These are phyloP conservation scores for Varanus komodoensis DNA, from an alignment of 2,113 vertebrate genomes.

Conservation along the genomic window DNA sequence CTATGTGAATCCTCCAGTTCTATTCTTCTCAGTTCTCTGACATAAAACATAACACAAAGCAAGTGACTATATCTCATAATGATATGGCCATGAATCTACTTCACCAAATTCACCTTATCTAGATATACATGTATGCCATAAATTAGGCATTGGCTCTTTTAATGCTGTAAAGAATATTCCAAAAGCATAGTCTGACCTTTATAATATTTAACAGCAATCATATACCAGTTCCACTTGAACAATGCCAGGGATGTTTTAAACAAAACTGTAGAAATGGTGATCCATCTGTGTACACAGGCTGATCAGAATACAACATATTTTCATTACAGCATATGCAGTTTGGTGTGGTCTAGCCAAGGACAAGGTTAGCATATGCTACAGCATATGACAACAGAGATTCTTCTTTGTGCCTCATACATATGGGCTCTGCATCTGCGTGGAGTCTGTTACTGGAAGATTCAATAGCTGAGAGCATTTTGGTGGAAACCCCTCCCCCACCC, in stretches of 20 bases:
- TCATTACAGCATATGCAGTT: background rate
- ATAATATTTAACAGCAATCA: constrained; percentile 16
- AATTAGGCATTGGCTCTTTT: background rate
- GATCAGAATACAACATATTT: background rate
- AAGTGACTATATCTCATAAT: background rate
- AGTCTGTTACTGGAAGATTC: too few relatives aligned
- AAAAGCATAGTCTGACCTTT: constrained; percentile 20
- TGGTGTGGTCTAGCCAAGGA: background rate
- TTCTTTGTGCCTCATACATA: background rate
- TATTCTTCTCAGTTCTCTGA: constrained; percentile 21
- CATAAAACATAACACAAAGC: constrained; percentile 1
- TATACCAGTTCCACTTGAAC: constrained; percentile 15
- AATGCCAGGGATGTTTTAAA: constrained; percentile 21
- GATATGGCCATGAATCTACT: background rate
- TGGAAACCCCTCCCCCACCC: too few relatives aligned
- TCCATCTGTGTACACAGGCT: background rate
- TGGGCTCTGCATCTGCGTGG: too few relatives aligned
- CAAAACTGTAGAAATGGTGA: constrained; percentile 34
- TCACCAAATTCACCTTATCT: background rate
- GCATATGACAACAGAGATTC: background rate
- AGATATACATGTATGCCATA: background rate
- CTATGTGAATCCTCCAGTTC: background rate
- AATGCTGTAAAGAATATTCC: constrained; percentile 34
- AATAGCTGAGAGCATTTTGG: too few relatives aligned
- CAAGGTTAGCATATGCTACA: background rate